Conservation (phyloP, 2,797 vertebrate genomes). For the Percopsis omiscomaycus region DNA sequence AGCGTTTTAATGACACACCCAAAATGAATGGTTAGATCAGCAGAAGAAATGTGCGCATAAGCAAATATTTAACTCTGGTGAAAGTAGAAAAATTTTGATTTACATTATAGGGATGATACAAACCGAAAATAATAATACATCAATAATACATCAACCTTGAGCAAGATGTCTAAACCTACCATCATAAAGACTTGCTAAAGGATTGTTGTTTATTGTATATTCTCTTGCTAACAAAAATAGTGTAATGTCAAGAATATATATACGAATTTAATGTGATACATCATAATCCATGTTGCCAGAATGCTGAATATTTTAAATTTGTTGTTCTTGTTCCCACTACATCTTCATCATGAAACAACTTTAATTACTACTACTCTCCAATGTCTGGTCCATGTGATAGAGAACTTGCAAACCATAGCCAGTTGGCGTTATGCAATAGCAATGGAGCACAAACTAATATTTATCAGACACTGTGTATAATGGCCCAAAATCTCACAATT, state of each 20-base stretch:
- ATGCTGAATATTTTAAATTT: background rate
- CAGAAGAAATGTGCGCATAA: slow-evolving; percentile 11
- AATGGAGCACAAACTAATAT: slow-evolving; percentile 17
- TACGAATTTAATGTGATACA: background rate
- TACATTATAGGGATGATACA: too few relatives aligned
- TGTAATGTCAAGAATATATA: too few relatives aligned
- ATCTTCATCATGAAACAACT: background rate
- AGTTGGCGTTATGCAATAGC: slow-evolving; percentile 5
- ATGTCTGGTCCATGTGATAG: background rate
- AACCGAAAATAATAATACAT: too few relatives aligned
- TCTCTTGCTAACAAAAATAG: too few relatives aligned
- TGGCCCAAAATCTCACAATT: slow-evolving; percentile 8
- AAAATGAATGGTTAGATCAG: slow-evolving; percentile 15
- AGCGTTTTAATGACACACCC: slow-evolving; percentile 19
- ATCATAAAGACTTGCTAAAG: too few relatives aligned
- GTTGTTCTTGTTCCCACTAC: background rate
- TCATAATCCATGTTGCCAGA: background rate
- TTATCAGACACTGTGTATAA: background rate
- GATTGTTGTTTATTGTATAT: too few relatives aligned
- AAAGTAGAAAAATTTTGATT: too few relatives aligned
- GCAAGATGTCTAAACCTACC: too few relatives aligned
- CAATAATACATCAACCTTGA: too few relatives aligned
- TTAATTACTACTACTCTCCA: background rate
- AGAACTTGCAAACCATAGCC: slow-evolving; percentile 11
- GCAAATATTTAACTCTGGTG: background rate